phyloP scores from a whole-genome alignment of 1,140 invertebrate species.

The Phthorimaea operculella region DNA sequence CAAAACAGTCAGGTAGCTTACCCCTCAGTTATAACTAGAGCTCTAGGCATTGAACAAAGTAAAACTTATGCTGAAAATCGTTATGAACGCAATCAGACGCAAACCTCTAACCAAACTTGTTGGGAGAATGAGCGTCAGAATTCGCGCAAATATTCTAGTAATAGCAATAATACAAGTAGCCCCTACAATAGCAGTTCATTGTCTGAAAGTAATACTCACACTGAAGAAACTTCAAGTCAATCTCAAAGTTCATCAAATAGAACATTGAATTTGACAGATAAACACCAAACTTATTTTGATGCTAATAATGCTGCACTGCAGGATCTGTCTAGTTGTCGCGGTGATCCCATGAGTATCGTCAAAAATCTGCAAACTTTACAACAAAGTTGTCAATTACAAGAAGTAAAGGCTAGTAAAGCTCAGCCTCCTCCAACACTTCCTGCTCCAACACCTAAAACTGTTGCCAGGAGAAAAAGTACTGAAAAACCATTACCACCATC shows the following conservation, averaged over 20 bases:
- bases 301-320: slow-evolving; percentile 71
- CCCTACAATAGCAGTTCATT: slow-evolving; percentile 50
- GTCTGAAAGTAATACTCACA: slow-evolving; percentile 67
- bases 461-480: slow-evolving; percentile 66
- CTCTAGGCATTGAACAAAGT: slow-evolving; percentile 71
- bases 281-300: slow-evolving; percentile 57
- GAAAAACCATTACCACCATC: slow-evolving; percentile 61
- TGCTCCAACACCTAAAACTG: slow-evolving; percentile 37
- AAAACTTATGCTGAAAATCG: slow-evolving; percentile 72
- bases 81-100: slow-evolving; percentile 69
- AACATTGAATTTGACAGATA: slow-evolving; percentile 37
- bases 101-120: slow-evolving; percentile 56
- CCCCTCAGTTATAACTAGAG: slow-evolving; percentile 78
- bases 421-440: slow-evolving; percentile 33
- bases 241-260: slow-evolving; percentile 41
- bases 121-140: slow-evolving; percentile 62
- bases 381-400: slow-evolving; percentile 71
- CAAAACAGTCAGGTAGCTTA: slow-evolving; percentile 74
- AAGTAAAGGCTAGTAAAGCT: slow-evolving; percentile 60
- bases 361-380: slow-evolving; percentile 77
- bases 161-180: slow-evolving; percentile 48
- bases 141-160: slow-evolving; percentile 53
- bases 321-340: slow-evolving; percentile 76
- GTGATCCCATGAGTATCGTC: slow-evolving; percentile 79
- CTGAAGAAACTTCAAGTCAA: slow-evolving; percentile 39